Base-by-base conservation (phyloP, 2,797 vertebrate genomes). In the Acipenser transmontanus region DNA sequence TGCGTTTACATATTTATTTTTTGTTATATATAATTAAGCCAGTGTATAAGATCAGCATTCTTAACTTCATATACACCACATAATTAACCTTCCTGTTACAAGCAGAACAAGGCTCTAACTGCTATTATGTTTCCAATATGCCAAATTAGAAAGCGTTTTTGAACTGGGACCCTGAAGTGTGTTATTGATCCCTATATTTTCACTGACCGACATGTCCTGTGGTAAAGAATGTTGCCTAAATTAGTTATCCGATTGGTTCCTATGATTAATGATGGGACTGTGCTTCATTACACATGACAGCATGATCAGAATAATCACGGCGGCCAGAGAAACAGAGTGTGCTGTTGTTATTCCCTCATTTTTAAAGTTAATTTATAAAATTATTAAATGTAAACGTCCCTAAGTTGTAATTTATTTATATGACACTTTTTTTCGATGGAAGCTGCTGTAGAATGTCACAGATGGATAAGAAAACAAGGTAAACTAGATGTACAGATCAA, bases 211-310 rank as follows among this genome's bases (percentile, higher is more conserved):
- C 85, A 85, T 91, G 88, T 92, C 89, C 85, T 86, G 89, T 88
- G 88, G 91, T 93, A 91, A 87, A 89, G 91, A 93, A 90, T 92
- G 91, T 92, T 89, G 90, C 90, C 91, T 89, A 92, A 93, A 93
- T 93, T 91, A 94, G 91, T 92, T 92, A 93, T 92, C 92, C 91
- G 91, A 93, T 94, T 90, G 91, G 92, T 88, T 85, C 86, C 83
- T 90, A 90, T 94, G 92, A 94, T 94, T 94, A 92, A 94, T 92
- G 93, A 88, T 66, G 78, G 86, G 81, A 78, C 83, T 85, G 81
- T 85, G 91, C 89, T 88, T 89, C 91, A 90, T 91, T 92, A 91
- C 88, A 87, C 91, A 88, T 91, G 91, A 93, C 91, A 92, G 87
- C 88, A 87, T 84, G 88, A 88, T 92, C 88, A 80, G 89, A 91